Evolutionary conservation across 2,113 vertebrate genomes (phyloP), one percentile per base, ranked within the genome.

Genomic region (Spermophilus dauricus): DNA sequence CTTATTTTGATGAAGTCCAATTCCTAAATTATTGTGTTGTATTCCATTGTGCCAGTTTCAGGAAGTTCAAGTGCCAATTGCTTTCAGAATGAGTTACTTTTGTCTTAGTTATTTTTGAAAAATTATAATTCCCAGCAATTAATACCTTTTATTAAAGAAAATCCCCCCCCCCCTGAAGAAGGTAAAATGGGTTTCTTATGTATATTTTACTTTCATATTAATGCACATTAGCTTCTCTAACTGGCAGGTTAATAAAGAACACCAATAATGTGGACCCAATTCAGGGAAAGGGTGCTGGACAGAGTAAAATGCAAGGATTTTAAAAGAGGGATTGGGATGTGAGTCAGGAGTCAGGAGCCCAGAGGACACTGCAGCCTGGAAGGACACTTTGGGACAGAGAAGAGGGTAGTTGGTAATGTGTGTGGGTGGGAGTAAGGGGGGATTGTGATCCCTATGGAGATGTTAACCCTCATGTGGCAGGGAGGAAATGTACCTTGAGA

Each of bases 51-150:
- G 86, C n/a, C 53, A 95, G 30, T 86, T 91, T 65, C 45, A 86
- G 70, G 14, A 45, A 14, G 8, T 45, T 10, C 86, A 85, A 85
- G 14, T 94, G 39, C 20, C 37, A 95, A 51, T 77, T 85, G 72
- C 24, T 82, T 91, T 96, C 51, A 80, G 28, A 70, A 39, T 75
- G 6, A 45, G 16, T 58, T 96, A 20, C 20, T 90, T 69, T 92
- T 32, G 18, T 92, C 30, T 87, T 87, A 90, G 20, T 92, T 85
- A 89, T 67, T 95, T 90, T 93, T 86, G 32, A 89, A 82, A 56
- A 69, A 45, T 53, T 90, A 51, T 14, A 45, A 53, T 72, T 58
- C 45, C 45, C 1, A 45, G 2, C 9, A 39, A 81, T 26, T 37
- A 24, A 84, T 73, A 51, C 28, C 2, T 67, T 95, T 28, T 37